Evolutionary conservation across 30 jellyfish, hydroid and myxozoan species (phyloP).

Genomic region (Sanderia malayensis): DNA sequence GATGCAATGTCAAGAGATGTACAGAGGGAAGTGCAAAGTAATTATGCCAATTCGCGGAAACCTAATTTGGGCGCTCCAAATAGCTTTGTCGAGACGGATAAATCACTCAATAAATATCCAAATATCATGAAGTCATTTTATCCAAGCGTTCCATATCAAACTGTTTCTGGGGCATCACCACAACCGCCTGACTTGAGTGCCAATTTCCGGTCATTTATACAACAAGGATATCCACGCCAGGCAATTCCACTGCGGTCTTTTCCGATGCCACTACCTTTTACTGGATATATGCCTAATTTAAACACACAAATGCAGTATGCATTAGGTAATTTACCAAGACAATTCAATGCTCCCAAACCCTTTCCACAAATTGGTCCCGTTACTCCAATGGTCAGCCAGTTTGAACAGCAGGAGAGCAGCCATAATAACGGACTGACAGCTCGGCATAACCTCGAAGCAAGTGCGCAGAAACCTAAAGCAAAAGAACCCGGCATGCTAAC

Average conservation of each 20-base stretch:
- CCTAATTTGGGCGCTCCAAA: constrained; percentile 20
- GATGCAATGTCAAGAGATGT: constrained; percentile 32
- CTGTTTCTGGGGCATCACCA: constrained; percentile 51
- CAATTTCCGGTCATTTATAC: constrained; percentile 34
- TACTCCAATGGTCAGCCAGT: constrained; percentile 13
- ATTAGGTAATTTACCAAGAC: neutral
- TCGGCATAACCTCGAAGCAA: neutral
- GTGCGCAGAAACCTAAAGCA: neutral
- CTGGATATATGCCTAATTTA: constrained; percentile 3
- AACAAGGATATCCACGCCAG: constrained; percentile 31
- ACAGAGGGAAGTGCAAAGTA: constrained; percentile 25
- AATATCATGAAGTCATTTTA: constrained; percentile 46
- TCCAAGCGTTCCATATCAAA: constrained; percentile 55
- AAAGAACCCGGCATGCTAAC: constrained; percentile 66
- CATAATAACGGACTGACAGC: neutral
- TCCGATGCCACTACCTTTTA: constrained; percentile 44
- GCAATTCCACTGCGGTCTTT: constrained; percentile 27
- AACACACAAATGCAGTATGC: constrained; percentile 18
- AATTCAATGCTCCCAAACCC: constrained; percentile 13
- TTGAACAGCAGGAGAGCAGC: constrained; percentile 1
- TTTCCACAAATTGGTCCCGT: constrained; percentile 14
- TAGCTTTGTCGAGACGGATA: constrained; percentile 16
- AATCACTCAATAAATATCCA: constrained; percentile 35
- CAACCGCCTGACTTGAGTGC: constrained; percentile 38
- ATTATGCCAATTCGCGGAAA: constrained; percentile 14